Evolutionary conservation across 2,888 invertebrate species (phyloP).

Genomic region (Erebia palarica): DNA sequence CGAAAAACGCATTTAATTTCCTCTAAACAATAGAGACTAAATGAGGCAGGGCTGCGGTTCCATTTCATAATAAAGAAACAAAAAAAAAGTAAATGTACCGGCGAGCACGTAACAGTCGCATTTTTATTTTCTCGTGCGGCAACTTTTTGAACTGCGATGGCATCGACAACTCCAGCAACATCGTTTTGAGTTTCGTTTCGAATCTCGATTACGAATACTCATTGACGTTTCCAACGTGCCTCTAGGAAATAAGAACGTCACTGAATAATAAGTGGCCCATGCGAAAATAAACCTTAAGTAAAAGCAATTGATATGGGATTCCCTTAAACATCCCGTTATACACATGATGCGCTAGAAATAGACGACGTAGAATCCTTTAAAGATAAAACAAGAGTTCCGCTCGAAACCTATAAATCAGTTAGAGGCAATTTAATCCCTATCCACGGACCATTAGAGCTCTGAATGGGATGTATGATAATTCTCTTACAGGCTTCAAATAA

Average conservation of each 20-base stretch:
- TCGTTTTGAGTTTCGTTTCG: conserved; percentile 62
- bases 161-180: conserved; percentile 57
- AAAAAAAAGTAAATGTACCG: conserved; percentile 44
- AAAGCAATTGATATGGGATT: conserved; percentile 53
- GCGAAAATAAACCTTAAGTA: conserved; percentile 48
- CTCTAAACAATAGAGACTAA: conserved; percentile 55
- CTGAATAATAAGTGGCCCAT: conserved; percentile 41
- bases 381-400: conserved; percentile 71
- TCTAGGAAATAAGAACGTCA: conserved; percentile 51
- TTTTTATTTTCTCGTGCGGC: conserved; percentile 57
- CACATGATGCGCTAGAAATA: conserved; percentile 59
- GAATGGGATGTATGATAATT: conserved; percentile 48
- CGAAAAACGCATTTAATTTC: conserved; percentile 56
- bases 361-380: conserved; percentile 54
- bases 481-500: conserved; percentile 61
- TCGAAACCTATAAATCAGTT: conserved; percentile 55
- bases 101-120: conserved; percentile 47
- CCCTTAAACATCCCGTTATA: conserved; percentile 44
- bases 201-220: conserved; percentile 58
- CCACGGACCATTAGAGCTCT: conserved; percentile 48
- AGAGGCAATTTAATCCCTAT: conserved; percentile 57
- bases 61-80: conserved; percentile 42
- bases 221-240: conserved; percentile 61
- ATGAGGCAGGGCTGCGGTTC: conserved; percentile 45
- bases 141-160: conserved; percentile 58